Percentiles rank a stretch among this genome's conserved stretches.
Evolutionary conservation across 37 sponge, comb jelly and placozoan species (phyloP).

Genomic region (Chondrosia reniformis): DNA sequence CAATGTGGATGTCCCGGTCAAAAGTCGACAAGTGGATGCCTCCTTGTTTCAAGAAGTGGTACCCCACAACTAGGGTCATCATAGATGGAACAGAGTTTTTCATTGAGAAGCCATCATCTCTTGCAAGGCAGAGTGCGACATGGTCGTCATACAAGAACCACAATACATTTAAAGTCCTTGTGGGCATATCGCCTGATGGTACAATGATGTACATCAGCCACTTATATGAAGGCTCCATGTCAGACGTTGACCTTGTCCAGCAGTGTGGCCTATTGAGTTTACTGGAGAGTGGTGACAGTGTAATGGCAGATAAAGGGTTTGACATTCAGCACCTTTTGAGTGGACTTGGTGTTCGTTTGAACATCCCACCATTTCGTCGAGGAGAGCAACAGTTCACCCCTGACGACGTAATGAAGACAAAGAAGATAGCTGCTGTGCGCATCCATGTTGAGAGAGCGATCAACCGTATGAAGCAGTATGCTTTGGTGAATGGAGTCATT

Average conservation of each 20-base stretch:
- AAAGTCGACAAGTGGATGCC: conserved; percentile 17
- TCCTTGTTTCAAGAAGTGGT: conserved; percentile 13
- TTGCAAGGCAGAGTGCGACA: conserved; percentile 20
- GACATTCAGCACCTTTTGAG: conserved; percentile 9
- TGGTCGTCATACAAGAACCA: conserved; percentile 28
- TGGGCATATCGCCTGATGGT: conserved; percentile 22
- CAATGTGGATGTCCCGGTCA: conserved; percentile 10
- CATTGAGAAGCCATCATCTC: conserved; percentile 34
- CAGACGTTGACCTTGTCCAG: background rate
- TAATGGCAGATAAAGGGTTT: conserved; percentile 27
- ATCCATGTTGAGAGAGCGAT: conserved; percentile 20
- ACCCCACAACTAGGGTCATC: conserved; percentile 20
- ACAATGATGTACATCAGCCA: background rate
- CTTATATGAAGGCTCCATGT: conserved; percentile 18
- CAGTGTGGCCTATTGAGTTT: background rate
- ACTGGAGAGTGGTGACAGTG: conserved; percentile 18
- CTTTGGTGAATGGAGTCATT: background rate
- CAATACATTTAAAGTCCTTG: conserved; percentile 32
- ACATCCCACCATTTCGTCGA: conserved; percentile 10
- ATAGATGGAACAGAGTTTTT: conserved; percentile 31
- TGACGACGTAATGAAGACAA: conserved; percentile 7
- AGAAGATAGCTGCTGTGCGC: conserved; percentile 19
- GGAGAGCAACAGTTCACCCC: conserved; percentile 17
- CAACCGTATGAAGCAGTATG: background rate
- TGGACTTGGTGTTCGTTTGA: conserved; percentile 21